Conservation (phyloP, 2,113 vertebrate genomes). For the Triplophysa dalaica region DNA sequence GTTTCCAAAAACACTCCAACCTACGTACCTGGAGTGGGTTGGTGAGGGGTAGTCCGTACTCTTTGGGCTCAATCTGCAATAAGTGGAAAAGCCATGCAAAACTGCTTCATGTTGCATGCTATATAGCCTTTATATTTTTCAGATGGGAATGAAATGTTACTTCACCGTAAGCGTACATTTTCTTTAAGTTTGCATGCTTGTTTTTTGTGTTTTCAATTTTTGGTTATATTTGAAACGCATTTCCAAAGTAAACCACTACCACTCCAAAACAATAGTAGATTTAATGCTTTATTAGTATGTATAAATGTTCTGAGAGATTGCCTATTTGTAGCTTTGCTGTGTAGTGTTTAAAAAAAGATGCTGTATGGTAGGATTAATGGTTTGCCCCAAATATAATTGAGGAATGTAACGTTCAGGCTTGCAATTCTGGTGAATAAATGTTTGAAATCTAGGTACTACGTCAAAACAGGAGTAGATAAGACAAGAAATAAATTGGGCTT, state of each 20-base stretch:
- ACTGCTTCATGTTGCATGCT: slow-evolving; percentile 38
- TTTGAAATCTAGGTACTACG: background rate
- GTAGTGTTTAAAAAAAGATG: slow-evolving; percentile 34
- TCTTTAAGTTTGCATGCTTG: slow-evolving; percentile 3
- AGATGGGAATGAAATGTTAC: slow-evolving; percentile 8
- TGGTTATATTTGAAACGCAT: slow-evolving; percentile 40
- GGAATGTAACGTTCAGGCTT: background rate
- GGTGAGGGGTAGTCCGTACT: background rate
- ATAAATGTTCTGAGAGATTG: slow-evolving; percentile 59
- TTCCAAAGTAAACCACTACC: slow-evolving; percentile 52
- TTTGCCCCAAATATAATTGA: background rate
- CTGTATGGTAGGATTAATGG: slow-evolving; percentile 31
- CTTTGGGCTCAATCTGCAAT: slow-evolving; percentile 47
- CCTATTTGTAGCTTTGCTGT: slow-evolving; percentile 35
- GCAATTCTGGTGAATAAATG: background rate
- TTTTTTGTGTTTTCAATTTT: slow-evolving; percentile 19
- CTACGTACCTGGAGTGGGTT: background rate
- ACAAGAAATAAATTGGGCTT: background rate
- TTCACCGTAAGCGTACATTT: background rate
- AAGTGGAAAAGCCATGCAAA: slow-evolving; percentile 50
- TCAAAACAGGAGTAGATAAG: background rate
- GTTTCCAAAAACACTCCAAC: background rate
- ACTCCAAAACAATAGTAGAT: background rate
- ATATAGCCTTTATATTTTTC: slow-evolving; percentile 45
- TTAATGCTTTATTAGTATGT: slow-evolving; percentile 14